These are phyloP conservation scores for Ophthalmolycus amberensis DNA, from an alignment of 2,113 vertebrate species.

Conservation along the genomic window DNA sequence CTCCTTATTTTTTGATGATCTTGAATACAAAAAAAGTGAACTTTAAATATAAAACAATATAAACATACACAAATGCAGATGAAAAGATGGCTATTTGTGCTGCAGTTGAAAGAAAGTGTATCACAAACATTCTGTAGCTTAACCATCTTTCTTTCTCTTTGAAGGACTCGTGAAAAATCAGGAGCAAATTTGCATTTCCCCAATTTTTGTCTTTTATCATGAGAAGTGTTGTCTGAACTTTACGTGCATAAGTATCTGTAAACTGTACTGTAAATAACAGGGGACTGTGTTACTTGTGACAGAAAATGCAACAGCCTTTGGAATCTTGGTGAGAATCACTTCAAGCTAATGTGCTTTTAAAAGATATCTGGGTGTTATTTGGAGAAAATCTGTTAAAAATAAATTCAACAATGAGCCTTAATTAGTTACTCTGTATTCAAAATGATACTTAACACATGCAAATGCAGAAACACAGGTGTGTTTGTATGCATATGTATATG, in stretches of 20 bases:
- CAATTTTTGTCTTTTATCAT: neutral
- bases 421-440: neutral
- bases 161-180: neutral
- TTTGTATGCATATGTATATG: slow-evolving; percentile 20
- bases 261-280: neutral
- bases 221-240: slow-evolving; percentile 2
- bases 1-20: neutral
- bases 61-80: neutral
- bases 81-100: neutral
- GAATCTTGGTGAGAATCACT: neutral
- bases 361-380: neutral
- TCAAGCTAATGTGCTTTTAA: too few species aligned
- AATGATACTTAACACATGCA: neutral
- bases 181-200: neutral
- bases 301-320: neutral
- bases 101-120: neutral
- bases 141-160: neutral
- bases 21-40: neutral
- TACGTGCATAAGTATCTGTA: neutral
- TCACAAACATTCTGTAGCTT: neutral
- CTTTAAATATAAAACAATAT: neutral
- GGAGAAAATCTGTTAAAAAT: neutral
- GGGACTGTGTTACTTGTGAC: neutral
- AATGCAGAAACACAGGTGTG: neutral
- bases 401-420: neutral